These are phyloP conservation scores for Elysia crispata DNA, from an alignment of 2,888 invertebrate species.

Conservation along the genomic window DNA sequence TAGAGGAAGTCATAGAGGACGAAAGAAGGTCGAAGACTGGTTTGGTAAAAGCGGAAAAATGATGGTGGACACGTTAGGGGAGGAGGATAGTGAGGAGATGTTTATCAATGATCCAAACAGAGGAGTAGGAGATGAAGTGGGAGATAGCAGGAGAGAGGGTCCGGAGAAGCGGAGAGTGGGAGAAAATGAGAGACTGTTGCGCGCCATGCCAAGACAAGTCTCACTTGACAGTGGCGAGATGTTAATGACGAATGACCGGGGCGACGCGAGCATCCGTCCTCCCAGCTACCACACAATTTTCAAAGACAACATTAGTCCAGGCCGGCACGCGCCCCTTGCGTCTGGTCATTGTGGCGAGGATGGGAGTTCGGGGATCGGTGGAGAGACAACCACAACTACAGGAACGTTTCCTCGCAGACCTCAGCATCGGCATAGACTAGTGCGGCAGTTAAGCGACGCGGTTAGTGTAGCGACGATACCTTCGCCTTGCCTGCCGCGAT, in stretches of 20 bases:
- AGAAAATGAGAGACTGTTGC: neutral
- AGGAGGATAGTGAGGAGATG: constrained; percentile 16
- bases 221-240: neutral
- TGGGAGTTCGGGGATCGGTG: constrained; percentile 22
- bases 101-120: too few relatives aligned
- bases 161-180: neutral
- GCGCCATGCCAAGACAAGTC: neutral
- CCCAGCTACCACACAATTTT: constrained; percentile 40
- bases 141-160: too few relatives aligned
- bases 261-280: neutral
- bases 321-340: constrained; percentile 28
- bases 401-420: constrained; percentile 14
- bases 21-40: neutral
- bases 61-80: neutral
- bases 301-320: constrained; percentile 18
- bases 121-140: too few relatives aligned
- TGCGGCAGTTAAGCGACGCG: constrained; percentile 42
- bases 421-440: constrained; percentile 14
- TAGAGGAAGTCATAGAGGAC: neutral
- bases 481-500: constrained; percentile 65
- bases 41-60: constrained; percentile 1
- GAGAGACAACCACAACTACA: neutral
- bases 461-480: constrained; percentile 51
- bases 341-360: constrained; percentile 25
- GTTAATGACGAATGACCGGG: neutral